Evolutionary conservation across 2,113 vertebrate species (phyloP), one percentile per base, ranked within the genome.

Genomic region (Callocephalon fimbriatum): DNA sequence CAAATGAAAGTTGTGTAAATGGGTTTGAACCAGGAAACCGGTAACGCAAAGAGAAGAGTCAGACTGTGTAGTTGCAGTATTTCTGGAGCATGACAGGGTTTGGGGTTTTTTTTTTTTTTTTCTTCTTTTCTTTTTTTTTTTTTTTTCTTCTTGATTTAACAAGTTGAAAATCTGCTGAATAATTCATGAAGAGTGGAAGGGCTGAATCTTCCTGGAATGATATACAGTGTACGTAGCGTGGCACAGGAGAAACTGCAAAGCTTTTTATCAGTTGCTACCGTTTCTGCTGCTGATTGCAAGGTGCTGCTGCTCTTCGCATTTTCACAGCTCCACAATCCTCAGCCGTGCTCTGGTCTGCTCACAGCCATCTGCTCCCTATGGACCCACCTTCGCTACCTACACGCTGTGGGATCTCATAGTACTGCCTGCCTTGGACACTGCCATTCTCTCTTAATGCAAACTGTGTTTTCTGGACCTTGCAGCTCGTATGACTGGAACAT

Each of bases 151-250:
- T 95, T 93, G 92, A 95, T 97, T 97, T 97, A 95, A 92, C 96
- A 97, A 98, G 97, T 98, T 96, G 96, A 95, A 98, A 96, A 97
- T 96, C 98, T 98, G 65, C 91, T 98, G 98, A 98, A 98, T 98
- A 97, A 98, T 98, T 98, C 98, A 98, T 98, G 97, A 96, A 90
- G 68, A 95, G 73, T 95, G 89, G 97, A 98, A 98, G 95, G 97
- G 89, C 97, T 97, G 97, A 95, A 98, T 98, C 97, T 96, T 96
- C 95, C 96, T 97, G 84, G 93, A 97, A 95, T 97, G 98, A 98
- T 97, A 95, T 92, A 95, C 91, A 90, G 78, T 80, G 94, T 95
- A 95, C 23, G 50, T 96, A 95, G 94, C 59, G 96, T 97, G 86
- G 91, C 94, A 97, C 97, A 96, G 95, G 87, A 97, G 97, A 96